Conservation (phyloP, 2,797 vertebrate genomes). For the Loriculus beryllinus region DNA sequence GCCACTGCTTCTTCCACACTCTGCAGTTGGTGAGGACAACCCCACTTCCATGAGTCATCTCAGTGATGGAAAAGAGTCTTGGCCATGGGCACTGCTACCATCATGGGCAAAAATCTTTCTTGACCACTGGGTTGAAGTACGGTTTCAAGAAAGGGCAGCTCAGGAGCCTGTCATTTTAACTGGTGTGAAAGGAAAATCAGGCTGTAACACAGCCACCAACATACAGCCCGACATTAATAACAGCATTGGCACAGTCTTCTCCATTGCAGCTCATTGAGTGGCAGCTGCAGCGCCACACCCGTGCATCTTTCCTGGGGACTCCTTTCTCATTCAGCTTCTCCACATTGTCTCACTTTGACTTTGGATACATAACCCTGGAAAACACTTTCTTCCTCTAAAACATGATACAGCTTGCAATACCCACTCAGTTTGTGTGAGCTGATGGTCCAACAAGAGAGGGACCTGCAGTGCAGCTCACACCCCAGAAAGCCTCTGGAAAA, state of each 20-base stretch:
- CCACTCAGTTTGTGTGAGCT: not conserved
- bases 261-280: fast-evolving
- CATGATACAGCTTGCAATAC: not conserved
- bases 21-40: not conserved
- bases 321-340: not conserved
- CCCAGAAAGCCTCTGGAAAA: not conserved
- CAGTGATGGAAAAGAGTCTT: fast-evolving
- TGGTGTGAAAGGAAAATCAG: not conserved
- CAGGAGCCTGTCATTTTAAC: not conserved
- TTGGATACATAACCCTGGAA: not conserved
- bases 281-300: not conserved
- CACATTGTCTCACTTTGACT: not conserved
- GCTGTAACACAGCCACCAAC: not conserved
- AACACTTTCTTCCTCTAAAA: not conserved
- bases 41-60: fast-evolving
- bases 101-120: not conserved
- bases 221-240: not conserved
- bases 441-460: not conserved
- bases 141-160: not conserved
- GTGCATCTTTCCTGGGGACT: not conserved
- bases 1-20: not conserved
- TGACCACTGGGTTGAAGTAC: not conserved
- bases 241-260: not conserved
- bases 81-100: not conserved
- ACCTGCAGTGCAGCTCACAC: not conserved